Percentiles rank a stretch among this genome's conserved stretches.
Evolutionary conservation across 2,888 invertebrate genomes (phyloP).

Genomic region (Xestia c-nigrum): DNA sequence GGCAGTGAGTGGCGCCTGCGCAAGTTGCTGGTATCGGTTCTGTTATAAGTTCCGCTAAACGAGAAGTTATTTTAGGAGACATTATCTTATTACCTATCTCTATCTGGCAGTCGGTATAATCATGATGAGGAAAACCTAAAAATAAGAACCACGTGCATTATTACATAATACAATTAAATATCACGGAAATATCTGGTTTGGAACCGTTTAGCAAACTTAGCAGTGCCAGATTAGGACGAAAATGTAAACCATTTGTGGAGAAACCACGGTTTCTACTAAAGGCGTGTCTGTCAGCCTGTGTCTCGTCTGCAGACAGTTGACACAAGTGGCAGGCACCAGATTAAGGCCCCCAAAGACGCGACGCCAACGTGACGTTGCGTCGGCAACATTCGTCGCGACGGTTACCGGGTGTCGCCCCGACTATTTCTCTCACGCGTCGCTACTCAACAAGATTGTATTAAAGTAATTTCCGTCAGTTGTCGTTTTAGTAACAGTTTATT

Average conservation of each 20-base stretch:
- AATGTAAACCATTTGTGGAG: neutral
- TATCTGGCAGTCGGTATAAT: neutral
- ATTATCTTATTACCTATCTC: neutral
- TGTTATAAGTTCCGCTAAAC: conserved; percentile 30
- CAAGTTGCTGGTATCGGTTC: conserved; percentile 18
- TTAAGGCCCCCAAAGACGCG: conserved; percentile 28
- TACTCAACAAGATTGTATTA: conserved; percentile 22
- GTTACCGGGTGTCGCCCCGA: conserved; percentile 6
- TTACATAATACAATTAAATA: neutral
- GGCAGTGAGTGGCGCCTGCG: conserved; percentile 30
- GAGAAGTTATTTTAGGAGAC: neutral
- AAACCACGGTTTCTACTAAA: neutral
- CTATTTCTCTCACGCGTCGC: conserved; percentile 32
- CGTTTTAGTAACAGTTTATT: neutral
- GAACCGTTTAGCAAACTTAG: neutral
- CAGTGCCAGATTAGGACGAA: neutral
- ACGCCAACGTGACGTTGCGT: neutral
- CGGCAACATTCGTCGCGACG: neutral
- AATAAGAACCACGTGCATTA: too few relatives aligned
- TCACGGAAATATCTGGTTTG: neutral
- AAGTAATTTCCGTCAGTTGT: conserved; percentile 40
- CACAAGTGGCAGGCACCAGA: conserved; percentile 42
- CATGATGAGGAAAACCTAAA: conserved; percentile 2
- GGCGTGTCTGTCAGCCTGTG: conserved; percentile 19
- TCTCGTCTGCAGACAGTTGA: conserved; percentile 32